Evolutionary conservation across 2,797 vertebrate genomes (phyloP).

Genomic region (Thaleichthys pacificus): DNA sequence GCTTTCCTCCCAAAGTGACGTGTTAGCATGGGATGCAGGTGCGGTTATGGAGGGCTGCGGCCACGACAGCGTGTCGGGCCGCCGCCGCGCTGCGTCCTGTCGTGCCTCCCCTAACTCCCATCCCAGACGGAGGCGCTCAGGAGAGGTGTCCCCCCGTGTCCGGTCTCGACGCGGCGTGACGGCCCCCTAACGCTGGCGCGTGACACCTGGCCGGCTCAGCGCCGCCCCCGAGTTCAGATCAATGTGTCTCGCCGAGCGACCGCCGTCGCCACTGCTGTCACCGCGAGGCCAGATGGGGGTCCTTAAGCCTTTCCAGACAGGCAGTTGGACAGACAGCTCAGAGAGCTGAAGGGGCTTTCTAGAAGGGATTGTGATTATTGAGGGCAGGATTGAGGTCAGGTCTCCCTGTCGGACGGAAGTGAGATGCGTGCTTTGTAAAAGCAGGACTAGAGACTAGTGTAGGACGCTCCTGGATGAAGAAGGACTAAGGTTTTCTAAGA

Average conservation of each 20-base stretch:
- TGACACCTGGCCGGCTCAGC: slow-evolving; percentile 23
- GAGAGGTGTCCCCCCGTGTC: slow-evolving; percentile 23
- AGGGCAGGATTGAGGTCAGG: slow-evolving; percentile 74
- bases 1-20: too few species aligned
- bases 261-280: slow-evolving; percentile 59
- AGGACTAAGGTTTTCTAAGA: background rate
- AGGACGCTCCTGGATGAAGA: background rate
- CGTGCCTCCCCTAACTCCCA: slow-evolving; percentile 22
- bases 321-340: slow-evolving; percentile 40
- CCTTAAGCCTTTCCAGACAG: slow-evolving; percentile 62
- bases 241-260: slow-evolving; percentile 54
- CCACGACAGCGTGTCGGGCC: slow-evolving; percentile 23
- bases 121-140: slow-evolving; percentile 2
- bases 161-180: slow-evolving; percentile 23
- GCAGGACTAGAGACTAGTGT: slow-evolving; percentile 27
- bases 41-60: slow-evolving; percentile 12
- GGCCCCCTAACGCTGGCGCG: slow-evolving; percentile 34
- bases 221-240: slow-evolving; percentile 45
- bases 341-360: slow-evolving; percentile 40
- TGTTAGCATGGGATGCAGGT: too few species aligned
- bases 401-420: slow-evolving; percentile 50
- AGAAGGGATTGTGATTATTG: slow-evolving; percentile 69
- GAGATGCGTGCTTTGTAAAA: slow-evolving; percentile 39
- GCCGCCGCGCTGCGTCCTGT: slow-evolving; percentile 22
- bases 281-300: slow-evolving; percentile 63